A percentile compares a stretch with the other conserved stretches of the same genome.
Conservation (phyloP, 2,797 vertebrate genomes). For the Triplophysa yarkandensis region DNA sequence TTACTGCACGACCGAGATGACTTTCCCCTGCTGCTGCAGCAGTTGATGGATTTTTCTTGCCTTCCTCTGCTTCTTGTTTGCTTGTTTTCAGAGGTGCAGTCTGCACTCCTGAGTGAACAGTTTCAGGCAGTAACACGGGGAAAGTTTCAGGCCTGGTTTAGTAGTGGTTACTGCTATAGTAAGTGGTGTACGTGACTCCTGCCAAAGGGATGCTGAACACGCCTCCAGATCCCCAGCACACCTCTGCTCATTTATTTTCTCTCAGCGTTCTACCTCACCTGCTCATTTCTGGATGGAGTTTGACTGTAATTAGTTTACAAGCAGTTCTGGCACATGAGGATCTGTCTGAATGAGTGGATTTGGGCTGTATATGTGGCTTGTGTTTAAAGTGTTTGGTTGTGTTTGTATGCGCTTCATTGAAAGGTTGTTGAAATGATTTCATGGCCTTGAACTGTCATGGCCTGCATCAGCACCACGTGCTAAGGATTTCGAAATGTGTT, state of each 20-base stretch:
- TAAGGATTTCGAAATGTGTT: neutral
- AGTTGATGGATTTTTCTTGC: constrained; percentile 41
- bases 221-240: neutral
- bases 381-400: neutral
- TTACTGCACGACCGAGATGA: constrained; percentile 27
- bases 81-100: constrained; percentile 26
- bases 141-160: constrained; percentile 8
- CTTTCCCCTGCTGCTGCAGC: constrained; percentile 35
- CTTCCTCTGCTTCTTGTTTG: constrained; percentile 31
- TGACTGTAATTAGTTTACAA: constrained; percentile 28
- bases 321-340: neutral
- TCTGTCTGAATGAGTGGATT: neutral
- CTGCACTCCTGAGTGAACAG: constrained; percentile 7
- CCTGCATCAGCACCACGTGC: neutral
- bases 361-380: neutral
- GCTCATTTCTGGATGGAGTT: constrained; percentile 3
- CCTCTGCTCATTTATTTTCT: constrained; percentile 30
- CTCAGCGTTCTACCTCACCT: neutral
- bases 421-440: neutral
- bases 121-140: constrained; percentile 6
- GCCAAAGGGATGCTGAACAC: constrained; percentile 11
- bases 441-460: neutral
- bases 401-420: too few relatives aligned
- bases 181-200: constrained; percentile 17
- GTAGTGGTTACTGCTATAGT: constrained; percentile 6